Conservation (phyloP, 2,113 vertebrate species). For the Antechinus flavipes region DNA sequence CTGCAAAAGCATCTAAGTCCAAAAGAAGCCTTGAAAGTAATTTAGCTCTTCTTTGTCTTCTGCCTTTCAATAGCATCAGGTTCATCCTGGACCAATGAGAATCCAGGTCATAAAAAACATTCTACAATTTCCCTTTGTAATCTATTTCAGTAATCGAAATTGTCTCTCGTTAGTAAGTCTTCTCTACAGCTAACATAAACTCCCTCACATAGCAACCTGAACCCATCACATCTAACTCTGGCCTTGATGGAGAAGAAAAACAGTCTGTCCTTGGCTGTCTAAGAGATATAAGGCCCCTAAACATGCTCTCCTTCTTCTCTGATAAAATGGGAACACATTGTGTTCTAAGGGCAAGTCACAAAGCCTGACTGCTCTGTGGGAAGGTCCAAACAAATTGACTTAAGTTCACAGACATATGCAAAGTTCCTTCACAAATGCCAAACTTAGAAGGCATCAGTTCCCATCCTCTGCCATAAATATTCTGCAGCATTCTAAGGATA, state of each 20-base stretch:
- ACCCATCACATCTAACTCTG: neutral
- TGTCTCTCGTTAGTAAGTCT: neutral
- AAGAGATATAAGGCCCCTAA: neutral
- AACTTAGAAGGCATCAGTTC: neutral
- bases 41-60: neutral
- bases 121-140: neutral
- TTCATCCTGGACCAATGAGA: neutral
- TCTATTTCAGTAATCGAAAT: neutral
- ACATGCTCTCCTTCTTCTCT: neutral
- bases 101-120: neutral
- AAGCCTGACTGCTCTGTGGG: neutral
- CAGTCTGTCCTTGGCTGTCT: neutral
- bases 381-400: neutral
- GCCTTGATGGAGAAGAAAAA: neutral
- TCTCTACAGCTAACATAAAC: neutral
- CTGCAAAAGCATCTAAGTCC: neutral
- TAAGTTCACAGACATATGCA: neutral
- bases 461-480: neutral
- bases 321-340: neutral
- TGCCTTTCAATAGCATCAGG: neutral
- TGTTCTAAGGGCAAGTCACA: neutral
- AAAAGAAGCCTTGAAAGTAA: neutral
- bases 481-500: neutral
- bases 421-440: neutral
- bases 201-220: neutral